Evolutionary conservation across 2,113 vertebrate species (phyloP).

Genomic region (Circaetus gallicus): DNA sequence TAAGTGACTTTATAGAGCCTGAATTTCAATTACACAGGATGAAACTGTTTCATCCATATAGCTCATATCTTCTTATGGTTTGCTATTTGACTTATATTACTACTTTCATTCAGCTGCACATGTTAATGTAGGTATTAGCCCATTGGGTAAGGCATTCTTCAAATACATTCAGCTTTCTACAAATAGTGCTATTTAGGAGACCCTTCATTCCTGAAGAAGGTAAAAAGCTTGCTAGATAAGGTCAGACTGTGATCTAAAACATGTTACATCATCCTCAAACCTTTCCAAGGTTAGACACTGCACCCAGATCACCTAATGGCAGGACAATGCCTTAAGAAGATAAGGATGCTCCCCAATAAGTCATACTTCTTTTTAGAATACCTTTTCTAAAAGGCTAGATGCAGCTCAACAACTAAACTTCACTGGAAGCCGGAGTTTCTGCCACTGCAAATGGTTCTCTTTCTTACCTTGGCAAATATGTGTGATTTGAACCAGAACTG

Average conservation of each 20-base stretch:
- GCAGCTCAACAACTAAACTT: accelerated
- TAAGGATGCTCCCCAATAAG: background rate
- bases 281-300: background rate
- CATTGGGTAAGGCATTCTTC: background rate
- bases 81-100: background rate
- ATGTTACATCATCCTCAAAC: accelerated
- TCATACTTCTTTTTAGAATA: background rate
- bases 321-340: background rate
- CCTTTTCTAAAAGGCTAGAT: background rate
- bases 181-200: background rate
- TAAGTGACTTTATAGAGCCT: background rate
- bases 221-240: background rate
- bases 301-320: background rate
- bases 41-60: background rate
- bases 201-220: background rate
- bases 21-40: conserved; percentile 6
- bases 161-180: background rate
- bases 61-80: background rate
- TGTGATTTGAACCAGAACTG: background rate
- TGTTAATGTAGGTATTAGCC: background rate
- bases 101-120: background rate
- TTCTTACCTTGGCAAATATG: background rate
- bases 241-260: background rate
- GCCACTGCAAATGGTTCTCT: background rate
- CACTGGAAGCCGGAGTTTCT: background rate